phyloP scores from a whole-genome alignment of 2,888 invertebrate species.

The Leptinotarsa juncta region DNA sequence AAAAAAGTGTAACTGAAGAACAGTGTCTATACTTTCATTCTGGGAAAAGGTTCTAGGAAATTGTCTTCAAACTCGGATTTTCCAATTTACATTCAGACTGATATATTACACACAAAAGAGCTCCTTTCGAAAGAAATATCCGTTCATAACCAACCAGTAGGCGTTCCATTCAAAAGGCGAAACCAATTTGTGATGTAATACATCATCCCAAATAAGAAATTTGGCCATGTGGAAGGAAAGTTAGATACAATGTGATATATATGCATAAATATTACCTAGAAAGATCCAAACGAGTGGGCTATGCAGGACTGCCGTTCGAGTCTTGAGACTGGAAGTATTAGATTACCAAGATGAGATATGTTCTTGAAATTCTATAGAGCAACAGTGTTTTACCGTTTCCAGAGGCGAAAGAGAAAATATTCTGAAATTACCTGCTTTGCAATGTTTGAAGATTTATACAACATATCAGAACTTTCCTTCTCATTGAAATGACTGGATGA shows the following conservation, averaged over 20 bases:
- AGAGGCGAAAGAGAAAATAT: too few species aligned
- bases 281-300: slow-evolving; percentile 28
- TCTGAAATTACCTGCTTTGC: too few species aligned
- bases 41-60: too few species aligned
- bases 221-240: slow-evolving; percentile 28
- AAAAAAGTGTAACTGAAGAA: too few species aligned
- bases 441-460: neutral
- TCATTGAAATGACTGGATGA: too few species aligned
- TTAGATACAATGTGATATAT: slow-evolving; percentile 29
- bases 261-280: slow-evolving; percentile 35
- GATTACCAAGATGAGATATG: slow-evolving; percentile 36
- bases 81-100: neutral
- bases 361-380: slow-evolving; percentile 30
- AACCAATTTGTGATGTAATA: slow-evolving; percentile 12
- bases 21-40: too few species aligned
- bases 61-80: neutral
- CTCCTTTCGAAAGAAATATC: neutral
- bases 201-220: slow-evolving; percentile 10
- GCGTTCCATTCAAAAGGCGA: slow-evolving; percentile 11
- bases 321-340: slow-evolving; percentile 33
- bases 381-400: slow-evolving; percentile 1
- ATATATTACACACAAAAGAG: neutral
- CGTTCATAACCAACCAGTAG: slow-evolving; percentile 2
- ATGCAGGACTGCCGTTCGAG: slow-evolving; percentile 27
- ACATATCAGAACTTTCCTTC: neutral